Percentiles rank a stretch among this genome's conserved stretches.
phyloP scores from a whole-genome alignment of 2,113 vertebrate genomes.

The Melospiza melodia region DNA sequence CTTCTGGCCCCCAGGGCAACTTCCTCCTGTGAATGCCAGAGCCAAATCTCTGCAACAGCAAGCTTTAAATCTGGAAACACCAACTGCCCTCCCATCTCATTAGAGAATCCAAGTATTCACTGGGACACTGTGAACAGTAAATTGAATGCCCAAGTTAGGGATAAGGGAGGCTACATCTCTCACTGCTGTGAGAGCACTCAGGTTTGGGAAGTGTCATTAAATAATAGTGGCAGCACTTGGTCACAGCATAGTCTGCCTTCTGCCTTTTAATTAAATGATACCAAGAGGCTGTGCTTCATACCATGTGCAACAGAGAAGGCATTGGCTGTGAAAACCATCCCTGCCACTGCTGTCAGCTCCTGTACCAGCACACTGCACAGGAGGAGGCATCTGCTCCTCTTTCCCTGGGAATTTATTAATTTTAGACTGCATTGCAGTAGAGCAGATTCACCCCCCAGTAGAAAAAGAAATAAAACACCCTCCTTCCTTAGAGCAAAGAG shows the following conservation, averaged over 20 bases:
- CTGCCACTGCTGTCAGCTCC: neutral
- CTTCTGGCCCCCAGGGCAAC: slow-evolving; percentile 55
- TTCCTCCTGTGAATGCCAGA: slow-evolving; percentile 65
- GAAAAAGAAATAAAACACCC: neutral
- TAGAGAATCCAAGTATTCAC: neutral
- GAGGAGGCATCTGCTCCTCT: neutral
- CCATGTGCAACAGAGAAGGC: neutral
- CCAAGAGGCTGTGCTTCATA: neutral
- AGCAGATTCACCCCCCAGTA: neutral
- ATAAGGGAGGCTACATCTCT: neutral
- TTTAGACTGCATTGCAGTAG: neutral
- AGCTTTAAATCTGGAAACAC: slow-evolving; percentile 63
- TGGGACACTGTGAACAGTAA: neutral
- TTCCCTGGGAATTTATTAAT: neutral
- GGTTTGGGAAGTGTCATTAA: neutral
- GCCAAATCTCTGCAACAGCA: slow-evolving; percentile 48
- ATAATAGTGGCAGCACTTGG: neutral
- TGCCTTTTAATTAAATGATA: neutral
- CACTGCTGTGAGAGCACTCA: neutral
- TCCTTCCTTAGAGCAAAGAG: neutral
- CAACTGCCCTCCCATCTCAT: slow-evolving; percentile 55
- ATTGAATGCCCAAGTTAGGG: neutral
- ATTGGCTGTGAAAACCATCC: neutral
- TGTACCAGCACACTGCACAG: neutral
- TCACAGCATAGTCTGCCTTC: neutral